Evolutionary conservation across 2,797 vertebrate species (phyloP), one percentile per base, ranked within the genome.

Genomic region (Sebastes umbrosus): DNA sequence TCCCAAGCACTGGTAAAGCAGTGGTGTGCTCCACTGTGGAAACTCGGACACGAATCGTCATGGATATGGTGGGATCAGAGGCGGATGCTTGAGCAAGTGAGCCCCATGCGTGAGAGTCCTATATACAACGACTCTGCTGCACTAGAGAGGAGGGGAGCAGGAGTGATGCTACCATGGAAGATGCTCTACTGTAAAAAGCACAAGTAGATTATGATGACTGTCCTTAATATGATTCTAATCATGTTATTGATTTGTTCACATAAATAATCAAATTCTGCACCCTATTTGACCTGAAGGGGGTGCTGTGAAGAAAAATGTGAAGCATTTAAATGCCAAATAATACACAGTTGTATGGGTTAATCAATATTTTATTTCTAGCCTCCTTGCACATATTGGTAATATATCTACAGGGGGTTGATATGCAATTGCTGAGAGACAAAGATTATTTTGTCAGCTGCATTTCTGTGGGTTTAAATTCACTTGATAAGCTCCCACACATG

Each of bases 51-150:
- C 75, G 69, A 82, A 69, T 65, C 68, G 75, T 82, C 79, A 77
- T 78, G 82, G 88, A 90, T 86, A 63, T 52, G 84, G 69, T 79
- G 75, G 83, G 86, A 91, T 92, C 86, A 88, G 81, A 90, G 83
- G 84, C 84, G 59, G 84, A 80, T 86, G 88, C 32, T 77, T 0
- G 59, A 69, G 68, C 76, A 79, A 79, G 67, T 74, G 79, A 84
- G 75, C 54, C 11, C 72, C 39, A 43, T 34, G 79, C 75, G 75
- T 73, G 32, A 72, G 79, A 79, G 74, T 73, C 77, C 70, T 34
- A 54, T 34, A 54, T 22, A 54, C 18, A 80, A 79, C 36, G 63
- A 73, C 71, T 82, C 36, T 6, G 11, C 67, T 67, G 78, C 24
- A 58, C 10, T 43, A 54, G 2, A 39, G 43, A 73, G 31, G 31